A percentile compares a stretch with the other conserved stretches of the same genome.
These are phyloP conservation scores for Abrostola triplasia DNA, from an alignment of 2,888 invertebrate species.

Conservation along the genomic window DNA sequence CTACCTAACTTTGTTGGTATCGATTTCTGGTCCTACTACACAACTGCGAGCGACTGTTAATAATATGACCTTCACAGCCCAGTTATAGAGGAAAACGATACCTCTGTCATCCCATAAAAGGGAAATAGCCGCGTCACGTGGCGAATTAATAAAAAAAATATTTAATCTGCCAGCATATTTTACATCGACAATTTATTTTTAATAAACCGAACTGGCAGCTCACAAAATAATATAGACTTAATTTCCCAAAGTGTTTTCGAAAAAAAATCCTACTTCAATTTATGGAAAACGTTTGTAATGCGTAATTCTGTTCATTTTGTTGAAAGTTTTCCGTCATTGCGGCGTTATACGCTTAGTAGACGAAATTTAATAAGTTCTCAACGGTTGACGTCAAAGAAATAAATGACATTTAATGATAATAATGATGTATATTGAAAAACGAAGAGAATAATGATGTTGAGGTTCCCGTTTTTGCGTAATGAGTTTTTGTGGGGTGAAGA, in stretches of 20 bases:
- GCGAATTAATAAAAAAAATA: background rate
- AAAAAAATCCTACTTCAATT: constrained; percentile 43
- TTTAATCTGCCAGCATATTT: background rate
- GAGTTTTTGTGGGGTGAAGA: constrained; percentile 19
- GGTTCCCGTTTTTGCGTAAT: constrained; percentile 24
- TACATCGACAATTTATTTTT: no score
- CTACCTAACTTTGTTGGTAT: no score
- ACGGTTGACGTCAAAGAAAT: constrained; percentile 37
- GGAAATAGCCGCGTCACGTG: background rate
- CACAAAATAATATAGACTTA: constrained; percentile 30
- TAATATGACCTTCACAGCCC: no score
- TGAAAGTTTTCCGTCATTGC: constrained; percentile 36
- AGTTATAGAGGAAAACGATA: no score
- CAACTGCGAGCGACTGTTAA: no score
- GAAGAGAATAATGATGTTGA: constrained; percentile 33
- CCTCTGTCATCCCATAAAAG: no score
- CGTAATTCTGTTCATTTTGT: constrained; percentile 45
- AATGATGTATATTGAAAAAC: constrained; percentile 50
- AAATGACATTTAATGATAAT: constrained; percentile 44
- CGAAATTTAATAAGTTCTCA: constrained; percentile 51
- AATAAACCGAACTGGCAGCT: background rate
- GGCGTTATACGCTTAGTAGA: constrained; percentile 34
- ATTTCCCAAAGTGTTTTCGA: constrained; percentile 44
- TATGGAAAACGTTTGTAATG: constrained; percentile 41
- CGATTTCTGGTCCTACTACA: no score